Conservation (phyloP, 2,888 invertebrate genomes). For the Brachypterus glaber region DNA sequence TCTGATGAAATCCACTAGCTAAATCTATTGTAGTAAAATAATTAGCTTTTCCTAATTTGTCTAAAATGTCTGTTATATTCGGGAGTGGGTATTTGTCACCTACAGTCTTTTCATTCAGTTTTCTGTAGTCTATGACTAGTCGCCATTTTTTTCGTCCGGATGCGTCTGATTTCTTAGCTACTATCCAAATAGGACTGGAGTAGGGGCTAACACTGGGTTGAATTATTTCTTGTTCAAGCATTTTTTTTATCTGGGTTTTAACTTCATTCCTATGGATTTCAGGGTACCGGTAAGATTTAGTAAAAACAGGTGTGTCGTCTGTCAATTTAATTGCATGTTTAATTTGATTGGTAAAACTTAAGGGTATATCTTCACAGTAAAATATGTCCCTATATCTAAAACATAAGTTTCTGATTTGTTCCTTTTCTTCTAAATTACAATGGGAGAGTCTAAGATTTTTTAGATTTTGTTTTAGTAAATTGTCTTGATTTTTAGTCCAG, state of each 20-base stretch:
- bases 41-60: too few relatives aligned
- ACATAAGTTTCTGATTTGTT: conserved; percentile 12
- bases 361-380: conserved; percentile 10
- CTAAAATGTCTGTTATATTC: too few relatives aligned
- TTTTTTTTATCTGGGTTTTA: conserved; percentile 13
- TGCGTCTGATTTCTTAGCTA: conserved; percentile 5
- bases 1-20: conserved; percentile 20
- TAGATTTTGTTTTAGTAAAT: too few relatives aligned
- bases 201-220: conserved; percentile 6
- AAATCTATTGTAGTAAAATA: conserved; percentile 21
- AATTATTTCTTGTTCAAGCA: conserved; percentile 10
- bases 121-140: conserved; percentile 4
- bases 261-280: conserved; percentile 23
- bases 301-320: conserved; percentile 16
- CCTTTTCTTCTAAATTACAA: conserved; percentile 17
- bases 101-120: conserved; percentile 2
- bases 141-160: conserved; percentile 1
- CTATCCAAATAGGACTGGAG: conserved; percentile 6
- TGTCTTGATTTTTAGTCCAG: too few relatives aligned
- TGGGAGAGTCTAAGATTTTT: too few relatives aligned
- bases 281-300: conserved; percentile 24
- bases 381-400: conserved; percentile 17
- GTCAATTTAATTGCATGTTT: conserved; percentile 18
- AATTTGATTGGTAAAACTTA: conserved; percentile 20
- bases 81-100: too few relatives aligned